Percentiles rank a stretch among this genome's conserved stretches.
Conservation (phyloP, 1,140 invertebrate species). For the Meloidogyne floridensis region DNA sequence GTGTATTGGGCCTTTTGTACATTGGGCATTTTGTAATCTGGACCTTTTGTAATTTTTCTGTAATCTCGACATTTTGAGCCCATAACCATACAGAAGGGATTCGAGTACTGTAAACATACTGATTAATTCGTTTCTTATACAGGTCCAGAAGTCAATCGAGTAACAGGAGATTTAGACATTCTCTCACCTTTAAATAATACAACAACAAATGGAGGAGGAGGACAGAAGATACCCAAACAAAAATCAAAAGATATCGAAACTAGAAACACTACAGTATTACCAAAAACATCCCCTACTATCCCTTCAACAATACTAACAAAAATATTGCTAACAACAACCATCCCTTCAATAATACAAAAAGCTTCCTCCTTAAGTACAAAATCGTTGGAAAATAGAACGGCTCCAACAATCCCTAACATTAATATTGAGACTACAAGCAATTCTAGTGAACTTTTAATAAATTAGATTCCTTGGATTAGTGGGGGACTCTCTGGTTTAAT, state of each 20-base stretch:
- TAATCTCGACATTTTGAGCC: too few relatives aligned
- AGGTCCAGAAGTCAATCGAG: constrained; percentile 28
- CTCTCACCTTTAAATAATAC: neutral
- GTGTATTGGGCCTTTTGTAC: too few relatives aligned
- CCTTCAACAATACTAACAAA: neutral
- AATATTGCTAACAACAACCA: neutral
- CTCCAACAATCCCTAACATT: neutral
- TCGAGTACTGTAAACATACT: too few relatives aligned
- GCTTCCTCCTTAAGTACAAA: neutral
- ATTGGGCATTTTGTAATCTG: too few relatives aligned
- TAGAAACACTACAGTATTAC: neutral
- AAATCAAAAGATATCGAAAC: neutral
- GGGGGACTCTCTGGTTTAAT: too few relatives aligned
- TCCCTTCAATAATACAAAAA: neutral
- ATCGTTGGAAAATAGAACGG: neutral
- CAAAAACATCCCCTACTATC: neutral
- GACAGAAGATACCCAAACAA: neutral
- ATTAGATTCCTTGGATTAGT: too few relatives aligned
- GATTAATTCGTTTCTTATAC: too few relatives aligned
- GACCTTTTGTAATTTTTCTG: too few relatives aligned
- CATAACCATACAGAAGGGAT: too few relatives aligned
- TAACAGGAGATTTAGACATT: constrained; percentile 26
- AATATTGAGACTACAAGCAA: neutral
- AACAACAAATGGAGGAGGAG: neutral
- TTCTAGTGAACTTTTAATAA: neutral